Base-by-base conservation (phyloP, 2,888 invertebrate genomes). In the Drosophila testacea region DNA sequence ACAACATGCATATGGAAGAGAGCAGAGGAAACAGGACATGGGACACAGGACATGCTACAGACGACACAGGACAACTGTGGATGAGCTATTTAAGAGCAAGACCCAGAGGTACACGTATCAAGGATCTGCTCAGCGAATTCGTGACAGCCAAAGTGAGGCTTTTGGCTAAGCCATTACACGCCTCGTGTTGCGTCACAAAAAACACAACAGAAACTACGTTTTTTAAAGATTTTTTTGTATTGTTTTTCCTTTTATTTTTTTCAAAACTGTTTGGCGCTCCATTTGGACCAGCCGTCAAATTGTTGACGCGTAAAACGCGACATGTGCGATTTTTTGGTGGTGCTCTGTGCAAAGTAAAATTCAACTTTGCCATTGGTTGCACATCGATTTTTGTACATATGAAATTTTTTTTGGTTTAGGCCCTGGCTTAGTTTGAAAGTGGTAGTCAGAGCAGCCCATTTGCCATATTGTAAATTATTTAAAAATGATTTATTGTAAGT, bases 401-500 rank as follows among this genome's bases (percentile, higher is more conserved):
- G 51, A 36, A 32, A 28, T 41, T 7, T 51, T 36, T 10, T n/a
- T 27, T n/a, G 39, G n/a, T 27, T 41, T 54, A 6, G 13, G 6
- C 16, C 10, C 6, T 28, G 36, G 39, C 36, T 42, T 46, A 30
- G 44, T 6, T 16, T 28, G 30, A 6, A 1, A n/a, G 32, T 6
- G 32, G 27, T 16, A 30, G 6, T 7, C 42, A 22, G 11, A n/a
- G 13, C 41, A 46, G 47, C 57, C 54, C 54, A 47, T 70, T 67
- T 66, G 71, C 56, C 79, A 73, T 73, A 79, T 83, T 85, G 74
- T 83, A 77, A 84, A 84, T 86, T 77, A 86, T 84, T 84, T 73
- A 83, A 86, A 83, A 83, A 77, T 86, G 86, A 84, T 83, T 83
- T 83, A 83, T 83, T 79, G 77, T 83, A 86, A 83, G 86, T 75